Evolutionary conservation across 1,140 invertebrate genomes (phyloP), one percentile per base, ranked within the genome.

Genomic region (Tyrophagus putrescentiae): DNA sequence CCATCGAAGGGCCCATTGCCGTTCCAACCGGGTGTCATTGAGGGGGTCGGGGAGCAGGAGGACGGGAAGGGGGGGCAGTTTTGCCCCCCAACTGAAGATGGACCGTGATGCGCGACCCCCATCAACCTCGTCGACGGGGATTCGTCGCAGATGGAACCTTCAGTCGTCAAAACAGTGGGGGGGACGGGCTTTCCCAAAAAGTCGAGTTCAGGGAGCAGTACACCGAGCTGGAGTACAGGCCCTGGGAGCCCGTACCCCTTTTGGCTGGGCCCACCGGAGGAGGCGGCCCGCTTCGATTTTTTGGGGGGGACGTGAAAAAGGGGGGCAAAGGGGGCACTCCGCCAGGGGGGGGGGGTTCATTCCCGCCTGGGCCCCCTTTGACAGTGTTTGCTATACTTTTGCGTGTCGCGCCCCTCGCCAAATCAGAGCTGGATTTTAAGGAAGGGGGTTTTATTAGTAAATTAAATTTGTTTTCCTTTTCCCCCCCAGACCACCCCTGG

Each of bases 161-260:
- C 23, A 27, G n/a, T n/a, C n/a, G n/a, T n/a, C n/a, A n/a, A n/a
- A n/a, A n/a, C n/a, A n/a, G n/a, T n/a, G n/a, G n/a, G n/a, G n/a
- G n/a, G n/a, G n/a, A n/a, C n/a, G n/a, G n/a, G n/a, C 31, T 13
- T 32, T 31, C 32, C 2, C 4, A 31, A 21, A 1, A 54, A 31
- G 18, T 32, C 60, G 83, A 85, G 68, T 70, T 85, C 9, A 77
- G 85, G 67, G 83, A 87, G 32, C 83, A 85, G 63, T 85, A 84
- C 70, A 70, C 81, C 31, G 80, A 85, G 67, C 77, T 85, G 39
- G 79, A 84, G 1, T 75, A 78, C 60, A 78, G 84, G 63, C 85
- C 85, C 67, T 95, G 89, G 89, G 80, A 84, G 82, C 62, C 84
- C 94, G 71, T 93, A 92, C 69, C 90, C 86, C 3, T 88, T 88